Evolutionary conservation across 2,888 invertebrate genomes (phyloP).

Genomic region (Megaustenia siamemsis): DNA sequence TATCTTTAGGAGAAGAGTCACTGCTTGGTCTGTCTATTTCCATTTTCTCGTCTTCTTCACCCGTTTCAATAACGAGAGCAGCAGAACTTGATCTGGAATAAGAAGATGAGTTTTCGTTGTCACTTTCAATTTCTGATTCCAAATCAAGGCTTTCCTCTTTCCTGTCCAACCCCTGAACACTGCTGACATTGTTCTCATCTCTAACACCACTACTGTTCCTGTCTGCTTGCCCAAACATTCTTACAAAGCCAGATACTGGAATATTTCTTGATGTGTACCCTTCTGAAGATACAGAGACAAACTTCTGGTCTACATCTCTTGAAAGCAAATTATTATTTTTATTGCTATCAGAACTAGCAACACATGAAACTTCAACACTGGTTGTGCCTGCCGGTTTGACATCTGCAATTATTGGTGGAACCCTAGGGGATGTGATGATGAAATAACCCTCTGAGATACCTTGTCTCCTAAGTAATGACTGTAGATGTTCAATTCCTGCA

Average conservation of each 20-base stretch:
- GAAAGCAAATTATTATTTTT: not conserved
- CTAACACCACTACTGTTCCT: not conserved
- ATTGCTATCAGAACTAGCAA: not conserved
- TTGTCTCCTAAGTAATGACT: conserved; percentile 39
- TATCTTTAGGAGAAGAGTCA: not conserved
- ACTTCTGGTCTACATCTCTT: not conserved
- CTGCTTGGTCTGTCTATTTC: conserved; percentile 24
- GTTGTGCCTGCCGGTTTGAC: not conserved
- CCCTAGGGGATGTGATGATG: conserved; percentile 47
- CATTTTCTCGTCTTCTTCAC: conserved; percentile 43
- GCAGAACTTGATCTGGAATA: conserved; percentile 38
- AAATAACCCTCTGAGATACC: conserved; percentile 52
- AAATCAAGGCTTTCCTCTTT: conserved; percentile 21
- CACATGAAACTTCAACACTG: not conserved
- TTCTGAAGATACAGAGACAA: not conserved
- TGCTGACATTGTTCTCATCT: not conserved
- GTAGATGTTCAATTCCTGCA: conserved; percentile 49
- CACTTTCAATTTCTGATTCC: conserved; percentile 41
- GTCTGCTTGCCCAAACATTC: not conserved
- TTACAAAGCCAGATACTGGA: not conserved
- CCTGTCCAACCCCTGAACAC: not conserved
- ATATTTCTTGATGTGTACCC: not conserved
- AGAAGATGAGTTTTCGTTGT: conserved; percentile 26
- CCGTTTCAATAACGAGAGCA: conserved; percentile 51
- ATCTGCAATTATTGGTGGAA: not conserved